Evolutionary conservation across 2,797 vertebrate genomes (phyloP).

Genomic region (Sphenopsis melanotis): DNA sequence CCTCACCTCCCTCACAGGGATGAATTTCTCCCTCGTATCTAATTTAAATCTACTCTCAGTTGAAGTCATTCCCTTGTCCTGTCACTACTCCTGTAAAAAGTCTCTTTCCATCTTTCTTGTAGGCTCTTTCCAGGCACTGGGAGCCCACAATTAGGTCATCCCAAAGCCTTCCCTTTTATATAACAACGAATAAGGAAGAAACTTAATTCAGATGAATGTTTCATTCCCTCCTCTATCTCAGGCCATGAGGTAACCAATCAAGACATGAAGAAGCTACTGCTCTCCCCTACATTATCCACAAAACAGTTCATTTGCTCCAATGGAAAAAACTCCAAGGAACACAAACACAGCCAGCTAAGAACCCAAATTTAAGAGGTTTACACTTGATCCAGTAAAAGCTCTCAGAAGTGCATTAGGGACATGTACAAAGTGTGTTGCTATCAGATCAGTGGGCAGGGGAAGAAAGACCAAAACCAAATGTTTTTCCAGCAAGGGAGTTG

Average conservation of each 20-base stretch:
- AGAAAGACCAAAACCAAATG: not conserved
- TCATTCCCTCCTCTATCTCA: not conserved
- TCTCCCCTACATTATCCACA: not conserved
- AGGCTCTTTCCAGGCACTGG: not conserved
- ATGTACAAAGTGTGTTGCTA: not conserved
- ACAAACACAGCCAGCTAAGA: not conserved
- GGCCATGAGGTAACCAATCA: not conserved
- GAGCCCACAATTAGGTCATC: not conserved
- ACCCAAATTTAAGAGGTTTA: not conserved
- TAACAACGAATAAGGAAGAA: not conserved
- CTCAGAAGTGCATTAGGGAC: not conserved
- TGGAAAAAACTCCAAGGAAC: fast-evolving
- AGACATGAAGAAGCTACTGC: not conserved
- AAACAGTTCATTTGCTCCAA: not conserved
- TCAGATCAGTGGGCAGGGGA: not conserved
- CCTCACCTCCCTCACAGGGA: not conserved
- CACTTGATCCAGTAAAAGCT: not conserved
- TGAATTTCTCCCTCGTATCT: not conserved
- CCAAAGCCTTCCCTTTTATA: not conserved
- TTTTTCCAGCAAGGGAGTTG: not conserved
- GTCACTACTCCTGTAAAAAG: not conserved
- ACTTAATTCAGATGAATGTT: not conserved
- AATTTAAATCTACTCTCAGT: not conserved
- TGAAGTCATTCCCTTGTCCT: fast-evolving
- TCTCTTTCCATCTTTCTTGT: not conserved